Percentiles rank a stretch among this genome's conserved stretches.
Evolutionary conservation across 64 coral and sea anemone species (phyloP).

Genomic region (Cladopsammia gracilis): DNA sequence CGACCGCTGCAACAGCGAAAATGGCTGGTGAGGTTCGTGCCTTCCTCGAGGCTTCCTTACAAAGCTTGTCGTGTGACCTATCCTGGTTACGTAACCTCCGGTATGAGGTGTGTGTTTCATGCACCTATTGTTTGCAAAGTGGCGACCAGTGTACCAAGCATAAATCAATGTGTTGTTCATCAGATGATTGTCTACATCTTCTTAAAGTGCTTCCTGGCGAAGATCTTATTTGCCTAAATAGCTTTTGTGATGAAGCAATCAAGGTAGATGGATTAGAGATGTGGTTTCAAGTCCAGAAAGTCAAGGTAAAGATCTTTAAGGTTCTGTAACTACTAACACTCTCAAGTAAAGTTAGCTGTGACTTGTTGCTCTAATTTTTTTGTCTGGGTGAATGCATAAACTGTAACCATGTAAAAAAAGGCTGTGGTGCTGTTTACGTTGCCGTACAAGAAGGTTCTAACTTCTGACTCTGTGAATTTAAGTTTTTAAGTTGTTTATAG

Average conservation of each 20-base stretch:
- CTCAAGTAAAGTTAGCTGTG: no score
- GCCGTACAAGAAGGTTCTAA: no score
- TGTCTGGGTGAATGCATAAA: no score
- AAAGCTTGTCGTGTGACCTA: conserved; percentile 1
- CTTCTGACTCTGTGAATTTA: no score
- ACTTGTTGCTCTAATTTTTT: no score
- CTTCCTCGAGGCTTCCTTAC: conserved; percentile 35
- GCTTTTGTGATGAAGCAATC: not conserved
- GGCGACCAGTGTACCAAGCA: not conserved
- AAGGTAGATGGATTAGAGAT: not conserved
- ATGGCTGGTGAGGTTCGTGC: conserved; percentile 1
- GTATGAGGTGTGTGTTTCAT: conserved; percentile 22
- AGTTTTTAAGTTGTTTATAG: no score
- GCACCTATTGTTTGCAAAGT: not conserved
- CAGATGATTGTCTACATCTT: conserved; percentile 58
- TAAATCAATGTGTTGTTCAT: not conserved
- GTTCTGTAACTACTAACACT: not conserved
- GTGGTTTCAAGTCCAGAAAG: not conserved
- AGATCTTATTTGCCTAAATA: not conserved
- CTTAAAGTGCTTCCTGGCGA: not conserved
- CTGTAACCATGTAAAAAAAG: no score
- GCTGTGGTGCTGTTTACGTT: no score
- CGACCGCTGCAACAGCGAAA: not conserved
- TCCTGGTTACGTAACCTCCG: conserved; percentile 12
- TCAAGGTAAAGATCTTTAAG: not conserved